A percentile compares a stretch with the other conserved stretches of the same genome.
Conservation (phyloP, 2,113 vertebrate species). For the Amblyornis subalaris region DNA sequence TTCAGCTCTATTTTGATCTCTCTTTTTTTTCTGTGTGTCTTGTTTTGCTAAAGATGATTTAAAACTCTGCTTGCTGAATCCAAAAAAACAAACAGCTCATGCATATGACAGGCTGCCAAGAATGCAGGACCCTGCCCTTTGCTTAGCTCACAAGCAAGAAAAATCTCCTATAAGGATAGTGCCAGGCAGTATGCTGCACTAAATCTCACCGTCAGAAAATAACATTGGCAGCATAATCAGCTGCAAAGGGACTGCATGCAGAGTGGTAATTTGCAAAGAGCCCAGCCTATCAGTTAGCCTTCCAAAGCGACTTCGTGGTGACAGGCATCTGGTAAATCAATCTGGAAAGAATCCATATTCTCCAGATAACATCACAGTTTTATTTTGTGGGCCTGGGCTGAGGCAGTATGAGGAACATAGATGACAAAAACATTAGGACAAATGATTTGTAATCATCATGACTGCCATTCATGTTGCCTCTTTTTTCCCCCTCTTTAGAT, state of each 20-base stretch:
- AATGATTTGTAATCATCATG: background rate
- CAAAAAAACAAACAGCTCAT: conserved; percentile 62
- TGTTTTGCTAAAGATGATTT: conserved; percentile 57
- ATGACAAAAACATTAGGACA: background rate
- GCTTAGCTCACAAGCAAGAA: conserved; percentile 34
- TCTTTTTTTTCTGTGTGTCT: conserved; percentile 38
- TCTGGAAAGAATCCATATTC: background rate
- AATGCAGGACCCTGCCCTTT: conserved; percentile 54
- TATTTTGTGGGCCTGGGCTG: background rate
- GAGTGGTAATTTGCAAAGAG: conserved; percentile 28
- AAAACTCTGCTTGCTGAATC: conserved; percentile 46
- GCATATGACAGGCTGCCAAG: conserved; percentile 27
- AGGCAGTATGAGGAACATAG: background rate
- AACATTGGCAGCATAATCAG: conserved; percentile 17
- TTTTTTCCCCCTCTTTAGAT: rapidly evolving
- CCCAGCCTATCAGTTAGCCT: background rate
- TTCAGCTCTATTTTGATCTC: conserved; percentile 47
- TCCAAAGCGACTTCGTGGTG: background rate
- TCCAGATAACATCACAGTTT: conserved; percentile 1
- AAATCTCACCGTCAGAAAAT: conserved; percentile 17
- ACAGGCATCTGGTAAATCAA: conserved; percentile 30
- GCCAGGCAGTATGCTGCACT: conserved; percentile 17
- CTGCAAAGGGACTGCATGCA: conserved; percentile 14
- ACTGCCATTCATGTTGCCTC: background rate
- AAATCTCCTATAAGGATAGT: conserved; percentile 21